Evolutionary conservation across 1,140 invertebrate genomes (phyloP).

Genomic region (Leucophenga varia): DNA sequence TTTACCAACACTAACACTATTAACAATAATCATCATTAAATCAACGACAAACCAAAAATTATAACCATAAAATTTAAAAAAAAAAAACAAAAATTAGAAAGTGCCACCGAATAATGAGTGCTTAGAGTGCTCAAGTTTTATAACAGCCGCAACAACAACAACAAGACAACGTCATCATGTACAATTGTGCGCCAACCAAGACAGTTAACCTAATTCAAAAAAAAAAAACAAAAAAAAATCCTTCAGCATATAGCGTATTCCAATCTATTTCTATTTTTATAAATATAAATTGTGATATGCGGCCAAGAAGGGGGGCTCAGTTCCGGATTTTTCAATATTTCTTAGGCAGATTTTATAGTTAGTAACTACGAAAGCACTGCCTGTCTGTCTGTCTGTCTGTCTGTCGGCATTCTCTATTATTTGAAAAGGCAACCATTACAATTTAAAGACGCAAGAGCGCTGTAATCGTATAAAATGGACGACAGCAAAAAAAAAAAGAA

Average conservation of each 20-base stretch:
- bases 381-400: too few relatives aligned
- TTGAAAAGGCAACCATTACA: too few relatives aligned
- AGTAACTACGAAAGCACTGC: too few relatives aligned
- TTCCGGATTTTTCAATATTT: too few relatives aligned
- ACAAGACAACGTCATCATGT: background rate
- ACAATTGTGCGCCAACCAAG: background rate
- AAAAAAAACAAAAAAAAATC: background rate
- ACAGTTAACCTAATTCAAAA: background rate
- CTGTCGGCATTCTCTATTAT: too few relatives aligned
- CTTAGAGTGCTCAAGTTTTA: background rate
- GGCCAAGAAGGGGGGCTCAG: too few relatives aligned
- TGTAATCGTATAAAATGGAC: too few relatives aligned
- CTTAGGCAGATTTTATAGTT: too few relatives aligned
- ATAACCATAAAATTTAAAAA: constrained; percentile 51
- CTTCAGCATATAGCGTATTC: constrained; percentile 23
- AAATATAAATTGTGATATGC: too few relatives aligned
- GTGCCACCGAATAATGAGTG: constrained; percentile 1
- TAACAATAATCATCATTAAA: constrained; percentile 52
- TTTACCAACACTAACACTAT: too few relatives aligned
- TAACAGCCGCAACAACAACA: background rate
- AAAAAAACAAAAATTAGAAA: constrained; percentile 29
- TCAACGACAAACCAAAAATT: constrained; percentile 45
- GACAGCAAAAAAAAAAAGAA: too few relatives aligned
- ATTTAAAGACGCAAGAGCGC: too few relatives aligned
- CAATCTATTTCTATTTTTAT: constrained; percentile 10